Evolutionary conservation across 2,888 invertebrate species (phyloP), one percentile per base, ranked within the genome.

Genomic region (Drosophila tanythrix): DNA sequence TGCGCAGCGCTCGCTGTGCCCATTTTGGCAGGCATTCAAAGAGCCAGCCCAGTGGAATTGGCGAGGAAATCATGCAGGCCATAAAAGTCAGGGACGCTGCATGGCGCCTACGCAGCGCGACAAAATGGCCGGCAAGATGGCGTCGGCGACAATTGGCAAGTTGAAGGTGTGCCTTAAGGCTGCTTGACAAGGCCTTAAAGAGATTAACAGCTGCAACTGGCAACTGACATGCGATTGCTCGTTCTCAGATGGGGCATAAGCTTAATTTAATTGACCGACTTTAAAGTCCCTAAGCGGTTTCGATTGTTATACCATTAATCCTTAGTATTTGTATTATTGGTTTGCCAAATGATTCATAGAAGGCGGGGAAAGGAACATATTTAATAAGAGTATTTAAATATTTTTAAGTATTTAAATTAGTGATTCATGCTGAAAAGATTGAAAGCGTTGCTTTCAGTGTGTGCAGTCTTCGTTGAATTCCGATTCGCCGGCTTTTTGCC

Each of bases 21-120:
- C 86, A 79, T 76, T 89, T 89, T 88, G 87, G 87, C 87, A 88
- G 86, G 48, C 81, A 74, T 74, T 86, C 87, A 89, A 83, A 74
- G 51, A 71, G 79, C 68, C 74, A 77, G 62, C 50, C 51, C 48
- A 67, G 51, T 51, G 66, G 58, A 66, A 70, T 59, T 79, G 63
- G 73, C 58, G 60, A 73, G 76, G 72, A 82, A 76, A 76, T 83
- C 85, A 81, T 74, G 67, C 69, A 73, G 72, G 66, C 67, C 70
- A 69, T 55, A 70, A 65, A 61, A 77, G 76, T 57, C 77, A 80
- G 58, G 83, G 83, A 64, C 77, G 69, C 62, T 77, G 71, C 76
- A 76, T 86, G 84, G 84, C 84, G 84, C 86, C 84, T 83, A 81
- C 81, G 72, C 68, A 76, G 63, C 63, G 85, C 82, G 72, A 81